Evolutionary conservation across 2,888 invertebrate species (phyloP).

Genomic region (Apomyelois bistriatella): DNA sequence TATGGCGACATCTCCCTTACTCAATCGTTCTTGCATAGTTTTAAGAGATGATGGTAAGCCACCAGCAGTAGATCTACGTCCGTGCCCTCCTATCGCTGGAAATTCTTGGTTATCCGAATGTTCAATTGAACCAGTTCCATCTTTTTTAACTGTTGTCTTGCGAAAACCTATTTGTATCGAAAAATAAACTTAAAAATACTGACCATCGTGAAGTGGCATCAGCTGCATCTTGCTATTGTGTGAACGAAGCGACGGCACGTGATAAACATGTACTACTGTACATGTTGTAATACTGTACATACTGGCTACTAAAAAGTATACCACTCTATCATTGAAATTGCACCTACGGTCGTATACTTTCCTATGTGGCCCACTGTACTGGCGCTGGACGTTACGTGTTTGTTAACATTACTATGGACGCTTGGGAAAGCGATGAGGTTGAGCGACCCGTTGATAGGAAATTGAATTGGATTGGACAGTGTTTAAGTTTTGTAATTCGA

Average conservation of each 20-base stretch:
- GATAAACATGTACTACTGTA: conserved; percentile 5
- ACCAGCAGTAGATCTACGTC: no score
- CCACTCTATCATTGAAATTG: no score
- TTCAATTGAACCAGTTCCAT: no score
- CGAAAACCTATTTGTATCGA: not conserved
- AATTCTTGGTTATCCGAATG: no score
- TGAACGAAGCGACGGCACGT: conserved; percentile 1
- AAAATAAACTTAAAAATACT: not conserved
- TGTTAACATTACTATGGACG: conserved; percentile 5
- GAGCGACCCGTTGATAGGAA: conserved; percentile 1
- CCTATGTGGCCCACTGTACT: not conserved
- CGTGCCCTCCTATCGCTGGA: no score
- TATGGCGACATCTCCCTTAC: no score
- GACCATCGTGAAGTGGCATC: not conserved
- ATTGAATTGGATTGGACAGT: not conserved
- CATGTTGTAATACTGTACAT: no score
- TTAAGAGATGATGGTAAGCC: no score
- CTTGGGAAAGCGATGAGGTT: not conserved
- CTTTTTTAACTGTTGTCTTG: no score
- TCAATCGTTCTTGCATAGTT: no score
- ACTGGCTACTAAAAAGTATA: no score
- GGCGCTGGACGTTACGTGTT: not conserved
- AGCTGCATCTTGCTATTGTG: not conserved
- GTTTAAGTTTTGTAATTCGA: not conserved
- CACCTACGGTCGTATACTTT: no score